phyloP scores from a whole-genome alignment of 37 sponge, comb jelly and placozoan genomes.

The Spongia lamella region DNA sequence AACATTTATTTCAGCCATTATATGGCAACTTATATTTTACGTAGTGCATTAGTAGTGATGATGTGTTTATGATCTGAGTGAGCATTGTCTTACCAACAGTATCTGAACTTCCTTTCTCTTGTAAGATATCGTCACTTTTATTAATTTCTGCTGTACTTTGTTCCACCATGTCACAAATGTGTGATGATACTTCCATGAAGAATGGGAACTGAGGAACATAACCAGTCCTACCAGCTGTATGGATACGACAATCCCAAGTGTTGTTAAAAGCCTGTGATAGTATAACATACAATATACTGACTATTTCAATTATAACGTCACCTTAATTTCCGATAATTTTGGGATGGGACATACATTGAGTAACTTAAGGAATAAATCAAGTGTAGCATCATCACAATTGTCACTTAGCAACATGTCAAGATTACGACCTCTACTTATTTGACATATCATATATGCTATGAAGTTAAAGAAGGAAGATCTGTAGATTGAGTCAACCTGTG shows the following conservation, averaged over 20 bases:
- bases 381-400: slow-evolving; percentile 14
- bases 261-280: background rate
- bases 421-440: slow-evolving; percentile 72
- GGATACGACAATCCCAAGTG: slow-evolving; percentile 18
- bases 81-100: too few relatives aligned
- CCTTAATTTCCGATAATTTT: slow-evolving; percentile 62
- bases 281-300: slow-evolving; percentile 5
- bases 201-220: slow-evolving; percentile 61
- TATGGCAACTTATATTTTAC: too few relatives aligned
- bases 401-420: slow-evolving; percentile 60
- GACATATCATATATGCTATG: slow-evolving; percentile 73
- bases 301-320: slow-evolving; percentile 4
- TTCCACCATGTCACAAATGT: slow-evolving; percentile 57
- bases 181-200: slow-evolving; percentile 35
- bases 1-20: too few relatives aligned
- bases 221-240: background rate
- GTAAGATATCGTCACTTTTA: slow-evolving; percentile 31
- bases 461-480: slow-evolving; percentile 80
- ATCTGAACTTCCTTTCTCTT: background rate
- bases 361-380: slow-evolving; percentile 55
- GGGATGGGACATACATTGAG: slow-evolving; percentile 50
- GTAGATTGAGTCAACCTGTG: slow-evolving; percentile 44
- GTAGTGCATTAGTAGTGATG: too few relatives aligned
- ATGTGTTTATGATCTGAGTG: too few relatives aligned
- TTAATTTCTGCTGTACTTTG: slow-evolving; percentile 51